These are phyloP conservation scores for Silvanus unidentatus DNA, from an alignment of 2,888 invertebrate species.

Conservation along the genomic window DNA sequence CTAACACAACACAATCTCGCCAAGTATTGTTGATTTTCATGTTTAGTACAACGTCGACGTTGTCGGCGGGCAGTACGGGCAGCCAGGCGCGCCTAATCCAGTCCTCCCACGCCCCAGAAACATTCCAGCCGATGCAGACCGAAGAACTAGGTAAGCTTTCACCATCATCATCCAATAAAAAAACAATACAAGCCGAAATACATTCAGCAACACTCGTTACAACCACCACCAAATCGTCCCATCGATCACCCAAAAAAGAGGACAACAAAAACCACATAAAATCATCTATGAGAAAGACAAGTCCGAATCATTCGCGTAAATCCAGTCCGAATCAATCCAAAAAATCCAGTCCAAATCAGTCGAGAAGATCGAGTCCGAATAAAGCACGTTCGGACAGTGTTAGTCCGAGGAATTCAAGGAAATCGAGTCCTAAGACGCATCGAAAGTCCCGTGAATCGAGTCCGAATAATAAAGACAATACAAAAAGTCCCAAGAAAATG, in stretches of 20 bases:
- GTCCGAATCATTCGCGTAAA: constrained; percentile 25
- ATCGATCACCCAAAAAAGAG: constrained; percentile 35
- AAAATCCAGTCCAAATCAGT: constrained; percentile 21
- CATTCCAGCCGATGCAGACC: constrained; percentile 81
- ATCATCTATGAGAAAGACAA: constrained; percentile 19
- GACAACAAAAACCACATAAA: constrained; percentile 20
- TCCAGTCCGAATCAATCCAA: constrained; percentile 24
- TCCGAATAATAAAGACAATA: constrained; percentile 16
- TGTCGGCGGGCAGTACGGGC: constrained; percentile 89
- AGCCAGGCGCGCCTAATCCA: constrained; percentile 90
- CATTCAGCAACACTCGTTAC: constrained; percentile 30
- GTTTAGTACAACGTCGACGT: constrained; percentile 82
- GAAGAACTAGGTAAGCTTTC: constrained; percentile 82
- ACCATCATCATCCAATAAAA: constrained; percentile 38
- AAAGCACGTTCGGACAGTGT: constrained; percentile 21
- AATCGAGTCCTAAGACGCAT: constrained; percentile 27
- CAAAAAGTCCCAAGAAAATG: constrained; percentile 35
- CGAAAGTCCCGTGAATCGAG: constrained; percentile 36
- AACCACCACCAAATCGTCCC: constrained; percentile 8
- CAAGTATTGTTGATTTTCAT: neutral
- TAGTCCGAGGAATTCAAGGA: constrained; percentile 23
- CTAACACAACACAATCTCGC: neutral
- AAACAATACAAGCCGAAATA: constrained; percentile 47
- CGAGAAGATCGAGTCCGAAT: constrained; percentile 23
- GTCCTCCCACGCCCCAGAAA: constrained; percentile 88